phyloP scores from a whole-genome alignment of 2,113 vertebrate species.

The Oreochromis aureus region DNA sequence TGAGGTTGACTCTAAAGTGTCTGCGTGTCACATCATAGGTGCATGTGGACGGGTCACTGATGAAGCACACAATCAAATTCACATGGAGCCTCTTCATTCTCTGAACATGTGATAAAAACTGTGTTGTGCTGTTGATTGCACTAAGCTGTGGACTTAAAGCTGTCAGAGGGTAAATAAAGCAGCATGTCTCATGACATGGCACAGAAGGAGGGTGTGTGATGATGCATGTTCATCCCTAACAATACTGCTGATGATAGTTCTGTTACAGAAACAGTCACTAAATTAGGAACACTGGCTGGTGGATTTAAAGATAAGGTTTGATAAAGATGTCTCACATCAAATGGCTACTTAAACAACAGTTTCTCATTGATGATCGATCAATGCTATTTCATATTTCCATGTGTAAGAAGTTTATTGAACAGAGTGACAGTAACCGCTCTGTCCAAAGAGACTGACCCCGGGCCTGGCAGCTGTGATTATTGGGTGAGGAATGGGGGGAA shows the following conservation, averaged over 20 bases:
- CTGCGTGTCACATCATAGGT: background rate
- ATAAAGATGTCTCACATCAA: background rate
- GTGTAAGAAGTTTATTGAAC: background rate
- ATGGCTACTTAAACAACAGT: background rate
- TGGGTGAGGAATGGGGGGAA: background rate
- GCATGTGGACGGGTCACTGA: background rate
- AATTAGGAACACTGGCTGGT: background rate
- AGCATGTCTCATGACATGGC: background rate
- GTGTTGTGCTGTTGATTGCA: background rate
- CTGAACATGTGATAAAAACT: background rate
- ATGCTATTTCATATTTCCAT: accelerated
- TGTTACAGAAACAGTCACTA: background rate
- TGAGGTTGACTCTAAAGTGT: background rate
- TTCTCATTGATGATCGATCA: background rate
- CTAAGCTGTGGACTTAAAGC: background rate
- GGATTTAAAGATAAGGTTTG: background rate
- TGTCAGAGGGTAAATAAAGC: background rate
- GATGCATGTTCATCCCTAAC: background rate
- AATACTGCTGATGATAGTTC: background rate
- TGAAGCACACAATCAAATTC: background rate
- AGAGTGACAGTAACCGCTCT: background rate
- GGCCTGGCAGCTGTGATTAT: background rate
- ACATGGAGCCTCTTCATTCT: background rate
- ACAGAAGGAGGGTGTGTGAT: no score
- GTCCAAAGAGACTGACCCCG: background rate